These are phyloP conservation scores for Toxostoma redivivum DNA, from an alignment of 2,113 vertebrate species.

Conservation along the genomic window DNA sequence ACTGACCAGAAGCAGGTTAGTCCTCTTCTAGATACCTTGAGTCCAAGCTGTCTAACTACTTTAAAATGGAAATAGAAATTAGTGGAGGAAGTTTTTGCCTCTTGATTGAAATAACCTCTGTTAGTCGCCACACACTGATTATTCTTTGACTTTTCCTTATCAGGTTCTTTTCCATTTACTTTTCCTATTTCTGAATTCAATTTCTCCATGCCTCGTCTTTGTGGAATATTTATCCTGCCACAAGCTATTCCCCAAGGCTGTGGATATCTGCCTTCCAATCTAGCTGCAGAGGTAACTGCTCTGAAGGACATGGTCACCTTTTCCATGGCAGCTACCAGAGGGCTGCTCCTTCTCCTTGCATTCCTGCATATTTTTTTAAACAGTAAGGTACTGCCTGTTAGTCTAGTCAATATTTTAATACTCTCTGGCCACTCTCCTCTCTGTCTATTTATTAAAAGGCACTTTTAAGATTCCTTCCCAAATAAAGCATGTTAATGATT, in stretches of 20 bases:
- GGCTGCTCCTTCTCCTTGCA: neutral
- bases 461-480: slow-evolving; percentile 2
- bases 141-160: neutral
- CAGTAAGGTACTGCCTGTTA: neutral
- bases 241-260: neutral
- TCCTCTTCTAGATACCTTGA: neutral
- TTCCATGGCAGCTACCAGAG: neutral
- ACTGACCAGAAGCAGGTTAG: neutral
- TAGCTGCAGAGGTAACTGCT: neutral
- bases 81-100: neutral
- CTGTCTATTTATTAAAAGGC: neutral
- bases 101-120: neutral
- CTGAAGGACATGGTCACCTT: slow-evolving; percentile 11
- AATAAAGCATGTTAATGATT: neutral
- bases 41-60: neutral
- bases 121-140: neutral
- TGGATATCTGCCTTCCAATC: slow-evolving; percentile 23
- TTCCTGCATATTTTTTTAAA: neutral
- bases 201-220: neutral
- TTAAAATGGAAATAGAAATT: neutral
- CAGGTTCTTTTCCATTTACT: neutral
- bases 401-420: neutral
- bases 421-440: neutral
- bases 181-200: slow-evolving; percentile 1
- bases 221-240: neutral